phyloP scores from a whole-genome alignment of 1,140 invertebrate genomes.

The Neocloeon triangulifer region DNA sequence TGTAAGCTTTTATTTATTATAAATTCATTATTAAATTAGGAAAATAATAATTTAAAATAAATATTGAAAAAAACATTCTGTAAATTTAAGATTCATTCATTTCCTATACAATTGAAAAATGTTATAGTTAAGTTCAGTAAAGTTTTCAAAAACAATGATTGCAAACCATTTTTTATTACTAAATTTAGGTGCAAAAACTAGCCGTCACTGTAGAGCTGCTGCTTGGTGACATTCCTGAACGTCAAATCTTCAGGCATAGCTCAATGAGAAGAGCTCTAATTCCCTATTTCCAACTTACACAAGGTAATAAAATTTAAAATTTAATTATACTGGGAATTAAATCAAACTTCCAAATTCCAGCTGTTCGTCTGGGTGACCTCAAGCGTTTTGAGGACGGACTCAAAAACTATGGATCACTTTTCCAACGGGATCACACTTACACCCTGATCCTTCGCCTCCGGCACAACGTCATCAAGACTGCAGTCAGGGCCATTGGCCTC shows the following conservation, averaged over 20 bases:
- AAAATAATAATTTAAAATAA: too few species aligned
- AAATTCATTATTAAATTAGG: too few species aligned
- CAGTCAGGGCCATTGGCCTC: constrained; percentile 85
- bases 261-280: constrained; percentile 64
- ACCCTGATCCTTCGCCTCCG: constrained; percentile 81
- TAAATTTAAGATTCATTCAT: too few species aligned
- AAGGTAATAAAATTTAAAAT: too few species aligned
- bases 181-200: constrained; percentile 59
- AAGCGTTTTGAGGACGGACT: constrained; percentile 85
- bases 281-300: constrained; percentile 93
- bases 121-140: too few species aligned
- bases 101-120: too few species aligned
- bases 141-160: too few species aligned
- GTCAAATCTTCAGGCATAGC: constrained; percentile 62
- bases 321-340: too few species aligned
- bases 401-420: constrained; percentile 69
- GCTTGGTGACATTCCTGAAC: constrained; percentile 91
- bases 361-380: constrained; percentile 85
- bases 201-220: constrained; percentile 89
- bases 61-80: too few species aligned
- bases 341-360: constrained; percentile 27
- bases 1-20: constrained; percentile 18
- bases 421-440: constrained; percentile 78
- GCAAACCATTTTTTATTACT: too few species aligned
- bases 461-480: constrained; percentile 99